These are phyloP conservation scores for Tridacna gigas DNA, from an alignment of 2,888 invertebrate species.

Conservation along the genomic window DNA sequence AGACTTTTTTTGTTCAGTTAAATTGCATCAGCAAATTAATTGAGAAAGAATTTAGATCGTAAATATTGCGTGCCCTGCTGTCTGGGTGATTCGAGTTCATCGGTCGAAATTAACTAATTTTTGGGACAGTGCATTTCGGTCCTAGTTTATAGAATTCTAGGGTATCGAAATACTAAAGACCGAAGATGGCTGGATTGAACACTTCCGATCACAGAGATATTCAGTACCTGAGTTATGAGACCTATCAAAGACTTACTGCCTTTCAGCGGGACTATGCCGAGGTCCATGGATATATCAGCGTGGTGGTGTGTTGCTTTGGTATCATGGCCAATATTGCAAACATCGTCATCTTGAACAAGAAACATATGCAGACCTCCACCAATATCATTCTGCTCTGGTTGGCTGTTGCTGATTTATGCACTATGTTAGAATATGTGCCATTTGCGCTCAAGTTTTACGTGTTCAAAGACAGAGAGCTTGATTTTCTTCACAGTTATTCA, in stretches of 20 bases:
- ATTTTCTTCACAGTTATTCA: constrained; percentile 76
- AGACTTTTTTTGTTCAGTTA: not conserved
- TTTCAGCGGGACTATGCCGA: constrained; percentile 69
- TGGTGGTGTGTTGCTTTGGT: constrained; percentile 95
- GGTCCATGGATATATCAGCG: constrained; percentile 93
- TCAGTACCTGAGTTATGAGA: constrained; percentile 25
- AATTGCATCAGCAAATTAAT: not conserved
- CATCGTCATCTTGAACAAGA: constrained; percentile 94
- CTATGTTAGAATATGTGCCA: constrained; percentile 95
- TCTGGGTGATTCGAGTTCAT: not conserved
- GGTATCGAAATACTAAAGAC: not conserved
- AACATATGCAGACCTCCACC: constrained; percentile 96
- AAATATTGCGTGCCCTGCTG: not conserved
- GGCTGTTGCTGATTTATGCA: constrained; percentile 95
- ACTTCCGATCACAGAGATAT: not conserved
- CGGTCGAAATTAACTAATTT: not conserved
- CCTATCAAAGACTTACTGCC: constrained; percentile 32
- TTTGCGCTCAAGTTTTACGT: constrained; percentile 90
- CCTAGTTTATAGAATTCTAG: not conserved
- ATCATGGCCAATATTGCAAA: constrained; percentile 95
- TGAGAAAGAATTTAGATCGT: not conserved
- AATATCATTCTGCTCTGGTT: constrained; percentile 94
- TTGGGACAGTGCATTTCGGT: not conserved
- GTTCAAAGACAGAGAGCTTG: constrained; percentile 71
- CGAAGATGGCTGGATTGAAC: not conserved